Evolutionary conservation across 2,888 invertebrate species (phyloP).

Genomic region (Tubiluchus corallicola): DNA sequence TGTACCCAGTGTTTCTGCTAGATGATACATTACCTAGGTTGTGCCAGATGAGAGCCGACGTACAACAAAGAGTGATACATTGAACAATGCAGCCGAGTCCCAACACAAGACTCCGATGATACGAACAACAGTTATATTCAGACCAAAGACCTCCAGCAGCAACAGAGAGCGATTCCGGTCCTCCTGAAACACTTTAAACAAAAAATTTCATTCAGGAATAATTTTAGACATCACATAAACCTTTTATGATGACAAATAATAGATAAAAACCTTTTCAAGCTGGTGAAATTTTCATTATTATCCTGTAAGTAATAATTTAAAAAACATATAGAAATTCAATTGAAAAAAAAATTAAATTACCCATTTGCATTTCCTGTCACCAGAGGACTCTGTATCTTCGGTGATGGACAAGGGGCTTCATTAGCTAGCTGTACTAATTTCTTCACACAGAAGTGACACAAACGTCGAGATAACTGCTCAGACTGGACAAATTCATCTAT

Average conservation of each 20-base stretch:
- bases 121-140: conserved; percentile 6
- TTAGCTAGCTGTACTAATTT: conserved; percentile 52
- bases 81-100: conserved; percentile 29
- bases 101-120: conserved; percentile 8
- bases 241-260: no score
- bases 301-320: no score
- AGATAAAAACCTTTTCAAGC: no score
- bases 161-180: no score
- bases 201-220: no score
- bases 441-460: conserved; percentile 65
- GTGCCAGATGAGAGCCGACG: conserved; percentile 82
- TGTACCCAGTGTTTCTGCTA: no score
- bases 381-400: conserved; percentile 28
- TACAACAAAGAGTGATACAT: conserved; percentile 67
- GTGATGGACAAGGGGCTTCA: conserved; percentile 20
- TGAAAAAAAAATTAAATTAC: no score
- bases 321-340: no score
- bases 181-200: no score
- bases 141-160: conserved; percentile 2
- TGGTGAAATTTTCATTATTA: no score
- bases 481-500: conserved; percentile 80
- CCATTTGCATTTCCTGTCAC: conserved; percentile 22
- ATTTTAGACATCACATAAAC: no score
- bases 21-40: conserved; percentile 58
- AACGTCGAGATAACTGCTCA: conserved; percentile 62